Percentiles rank a stretch among this genome's conserved stretches.
Evolutionary conservation across 2,888 invertebrate species (phyloP).

Genomic region (Ophion obscuratus): DNA sequence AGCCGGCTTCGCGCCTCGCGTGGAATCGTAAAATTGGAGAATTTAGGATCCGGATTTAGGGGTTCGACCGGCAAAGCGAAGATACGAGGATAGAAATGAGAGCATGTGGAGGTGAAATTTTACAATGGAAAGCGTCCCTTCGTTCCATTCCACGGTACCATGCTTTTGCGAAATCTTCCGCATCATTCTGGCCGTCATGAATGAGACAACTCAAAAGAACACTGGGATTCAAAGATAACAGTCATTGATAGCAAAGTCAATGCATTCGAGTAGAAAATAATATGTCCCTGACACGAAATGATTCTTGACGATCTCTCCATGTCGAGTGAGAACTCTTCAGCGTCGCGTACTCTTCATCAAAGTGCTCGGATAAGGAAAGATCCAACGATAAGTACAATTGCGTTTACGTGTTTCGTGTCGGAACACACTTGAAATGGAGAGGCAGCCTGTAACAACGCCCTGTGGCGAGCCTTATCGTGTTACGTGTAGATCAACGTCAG

Average conservation of each 20-base stretch:
- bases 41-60: constrained; percentile 62
- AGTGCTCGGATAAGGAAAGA: constrained; percentile 22
- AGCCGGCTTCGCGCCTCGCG: constrained; percentile 69
- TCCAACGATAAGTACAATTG: constrained; percentile 4
- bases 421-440: constrained; percentile 10
- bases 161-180: constrained; percentile 7
- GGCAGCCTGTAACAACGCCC: constrained; percentile 24
- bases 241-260: background rate
- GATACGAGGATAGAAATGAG: constrained; percentile 22
- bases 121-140: constrained; percentile 20
- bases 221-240: background rate
- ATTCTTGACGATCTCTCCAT: too few relatives aligned
- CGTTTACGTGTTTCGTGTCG: constrained; percentile 35
- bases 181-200: background rate
- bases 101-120: constrained; percentile 2
- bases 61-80: constrained; percentile 48
- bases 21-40: constrained; percentile 76
- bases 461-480: constrained; percentile 50
- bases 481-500: constrained; percentile 53
- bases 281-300: background rate
- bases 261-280: background rate
- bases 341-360: background rate
- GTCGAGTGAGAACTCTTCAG: background rate
- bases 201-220: too few relatives aligned
- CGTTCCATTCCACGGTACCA: background rate